These are phyloP conservation scores for Cryptotermes secundus DNA, from an alignment of 1,140 invertebrate genomes.

Conservation along the genomic window DNA sequence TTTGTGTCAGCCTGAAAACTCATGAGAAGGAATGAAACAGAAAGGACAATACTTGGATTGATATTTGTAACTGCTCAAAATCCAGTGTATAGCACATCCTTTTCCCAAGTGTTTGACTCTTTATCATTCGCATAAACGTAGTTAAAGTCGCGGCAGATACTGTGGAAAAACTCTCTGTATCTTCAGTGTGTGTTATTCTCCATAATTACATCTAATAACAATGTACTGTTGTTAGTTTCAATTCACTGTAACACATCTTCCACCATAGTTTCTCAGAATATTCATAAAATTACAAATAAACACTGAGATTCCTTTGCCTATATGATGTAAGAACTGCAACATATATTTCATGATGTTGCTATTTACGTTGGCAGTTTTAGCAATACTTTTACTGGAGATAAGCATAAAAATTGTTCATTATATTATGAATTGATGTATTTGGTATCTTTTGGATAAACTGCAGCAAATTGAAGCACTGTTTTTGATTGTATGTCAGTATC, in stretches of 20 bases:
- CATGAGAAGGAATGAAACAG: neutral
- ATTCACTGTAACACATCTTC: constrained; percentile 12
- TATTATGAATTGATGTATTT: neutral
- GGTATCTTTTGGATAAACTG: neutral
- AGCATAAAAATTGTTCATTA: neutral
- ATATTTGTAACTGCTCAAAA: constrained; percentile 30
- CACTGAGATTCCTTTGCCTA: neutral
- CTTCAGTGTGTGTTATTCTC: constrained; percentile 15
- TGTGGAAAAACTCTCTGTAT: constrained; percentile 23
- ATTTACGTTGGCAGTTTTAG: neutral
- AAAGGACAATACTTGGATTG: constrained; percentile 26
- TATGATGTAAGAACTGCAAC: neutral
- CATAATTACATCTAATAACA: neutral
- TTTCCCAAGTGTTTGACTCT: constrained; percentile 11
- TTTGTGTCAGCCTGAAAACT: constrained; percentile 7
- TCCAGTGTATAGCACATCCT: constrained; percentile 25
- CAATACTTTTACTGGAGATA: constrained; percentile 6
- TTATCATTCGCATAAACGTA: constrained; percentile 26
- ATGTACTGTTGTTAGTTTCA: constrained; percentile 1
- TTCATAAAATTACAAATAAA: neutral
- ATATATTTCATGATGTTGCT: neutral
- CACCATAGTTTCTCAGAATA: constrained; percentile 10
- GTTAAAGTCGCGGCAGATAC: constrained; percentile 30
- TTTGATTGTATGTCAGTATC: neutral
- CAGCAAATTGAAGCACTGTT: neutral